Conservation (phyloP, 2,888 invertebrate genomes). For the Drosophila vallismaia region DNA sequence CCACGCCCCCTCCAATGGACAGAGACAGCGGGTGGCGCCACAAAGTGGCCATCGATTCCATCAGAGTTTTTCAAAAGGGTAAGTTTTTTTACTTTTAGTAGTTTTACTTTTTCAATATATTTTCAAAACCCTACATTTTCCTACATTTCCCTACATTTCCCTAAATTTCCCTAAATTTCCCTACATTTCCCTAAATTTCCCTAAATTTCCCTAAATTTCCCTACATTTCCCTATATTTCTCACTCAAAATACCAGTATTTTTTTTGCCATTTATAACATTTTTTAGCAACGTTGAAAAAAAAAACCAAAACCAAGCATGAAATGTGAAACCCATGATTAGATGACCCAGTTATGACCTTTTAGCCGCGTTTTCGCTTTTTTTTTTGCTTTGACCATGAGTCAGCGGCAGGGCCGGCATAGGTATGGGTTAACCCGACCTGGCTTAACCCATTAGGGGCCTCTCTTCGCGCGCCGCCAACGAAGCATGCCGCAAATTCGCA, state of each 20-base stretch:
- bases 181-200: no score
- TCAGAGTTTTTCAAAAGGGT: constrained; percentile 23
- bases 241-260: no score
- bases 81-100: no score
- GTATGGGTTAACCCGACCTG: background rate
- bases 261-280: no score
- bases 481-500: constrained; percentile 2
- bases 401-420: background rate
- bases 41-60: constrained; percentile 30
- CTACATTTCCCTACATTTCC: no score
- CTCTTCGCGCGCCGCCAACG: background rate
- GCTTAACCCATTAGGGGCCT: background rate
- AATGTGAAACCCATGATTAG: background rate
- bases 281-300: background rate
- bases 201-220: no score
- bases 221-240: no score
- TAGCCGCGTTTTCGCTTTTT: background rate
- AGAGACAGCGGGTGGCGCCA: constrained; percentile 4
- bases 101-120: no score
- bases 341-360: constrained; percentile 1
- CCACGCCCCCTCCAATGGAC: constrained; percentile 3
- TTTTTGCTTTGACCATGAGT: background rate
- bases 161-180: no score
- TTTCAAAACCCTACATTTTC: no score
- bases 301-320: background rate